Evolutionary conservation across 2,797 vertebrate genomes (phyloP).

Genomic region (Sebastes steindachneri): DNA sequence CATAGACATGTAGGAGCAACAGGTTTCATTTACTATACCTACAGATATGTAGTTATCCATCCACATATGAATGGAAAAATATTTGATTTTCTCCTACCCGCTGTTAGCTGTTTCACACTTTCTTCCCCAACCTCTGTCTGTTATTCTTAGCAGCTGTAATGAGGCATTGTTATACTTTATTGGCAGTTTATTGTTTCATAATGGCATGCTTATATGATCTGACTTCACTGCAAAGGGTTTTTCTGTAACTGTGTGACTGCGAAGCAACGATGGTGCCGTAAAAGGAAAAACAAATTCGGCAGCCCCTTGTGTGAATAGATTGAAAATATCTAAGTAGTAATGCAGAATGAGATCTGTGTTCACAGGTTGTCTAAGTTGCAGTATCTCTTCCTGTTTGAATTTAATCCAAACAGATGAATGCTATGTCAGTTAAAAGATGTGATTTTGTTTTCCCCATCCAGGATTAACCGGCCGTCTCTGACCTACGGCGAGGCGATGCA

Average conservation of each 20-base stretch:
- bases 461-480: slow-evolving; percentile 89
- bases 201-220: not conserved
- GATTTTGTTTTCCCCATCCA: slow-evolving; percentile 47
- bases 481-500: slow-evolving; percentile 90
- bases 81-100: not conserved
- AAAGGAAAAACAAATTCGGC: not conserved
- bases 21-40: not conserved
- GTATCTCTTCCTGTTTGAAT: rapidly evolving
- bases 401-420: not conserved
- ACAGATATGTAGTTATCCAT: not conserved
- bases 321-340: not conserved
- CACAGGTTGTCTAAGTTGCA: not conserved
- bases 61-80: not conserved
- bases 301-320: too few species aligned
- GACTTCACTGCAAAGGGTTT: not conserved
- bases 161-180: not conserved
- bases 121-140: not conserved
- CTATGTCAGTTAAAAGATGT: not conserved
- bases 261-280: not conserved
- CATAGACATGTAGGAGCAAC: not conserved
- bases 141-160: not conserved
- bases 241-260: not conserved
- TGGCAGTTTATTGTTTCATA: not conserved
- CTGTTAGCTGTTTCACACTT: not conserved
- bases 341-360: not conserved